Percentiles rank a stretch among this genome's conserved stretches.
These are phyloP conservation scores for Idris sp. DNA, from an alignment of 1,140 invertebrate genomes.

Conservation along the genomic window DNA sequence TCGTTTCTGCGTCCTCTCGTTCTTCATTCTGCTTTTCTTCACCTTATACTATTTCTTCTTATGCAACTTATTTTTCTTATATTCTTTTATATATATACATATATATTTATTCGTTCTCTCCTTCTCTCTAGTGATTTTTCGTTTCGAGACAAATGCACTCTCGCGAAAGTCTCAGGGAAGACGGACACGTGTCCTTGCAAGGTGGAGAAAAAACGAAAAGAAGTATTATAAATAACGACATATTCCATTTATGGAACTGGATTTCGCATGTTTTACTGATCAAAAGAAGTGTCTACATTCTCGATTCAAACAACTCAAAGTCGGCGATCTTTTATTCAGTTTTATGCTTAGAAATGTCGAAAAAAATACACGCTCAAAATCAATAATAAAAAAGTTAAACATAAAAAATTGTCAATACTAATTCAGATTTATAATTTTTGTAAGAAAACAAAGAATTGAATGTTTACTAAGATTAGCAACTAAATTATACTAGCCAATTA, in stretches of 20 bases:
- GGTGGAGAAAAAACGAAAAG: constrained; percentile 57
- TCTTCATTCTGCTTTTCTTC: constrained; percentile 56
- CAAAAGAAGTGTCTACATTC: constrained; percentile 50
- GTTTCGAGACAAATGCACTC: constrained; percentile 38
- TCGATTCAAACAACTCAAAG: constrained; percentile 20
- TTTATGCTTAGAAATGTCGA: constrained; percentile 8
- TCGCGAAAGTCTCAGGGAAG: constrained; percentile 53
- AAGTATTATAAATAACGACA: constrained; percentile 59
- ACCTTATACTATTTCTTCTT: constrained; percentile 61
- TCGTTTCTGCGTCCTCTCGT: constrained; percentile 58
- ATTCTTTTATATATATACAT: constrained; percentile 11
- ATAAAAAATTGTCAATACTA: too few species aligned
- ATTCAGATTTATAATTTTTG: too few species aligned
- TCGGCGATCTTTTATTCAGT: constrained; percentile 3
- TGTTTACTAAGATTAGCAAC: too few species aligned
- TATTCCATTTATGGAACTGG: constrained; percentile 61
- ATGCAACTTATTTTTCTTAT: constrained; percentile 61
- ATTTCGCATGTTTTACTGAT: constrained; percentile 51
- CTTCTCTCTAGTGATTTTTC: constrained; percentile 13
- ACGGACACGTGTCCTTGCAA: constrained; percentile 62
- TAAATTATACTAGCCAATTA: too few species aligned
- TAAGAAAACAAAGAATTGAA: too few species aligned
- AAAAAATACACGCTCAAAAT: too few species aligned
- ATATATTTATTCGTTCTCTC: constrained; percentile 9
- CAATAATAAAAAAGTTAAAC: too few species aligned